Base-by-base conservation (phyloP, 2,797 vertebrate species). In the Cirrhinus molitorella region DNA sequence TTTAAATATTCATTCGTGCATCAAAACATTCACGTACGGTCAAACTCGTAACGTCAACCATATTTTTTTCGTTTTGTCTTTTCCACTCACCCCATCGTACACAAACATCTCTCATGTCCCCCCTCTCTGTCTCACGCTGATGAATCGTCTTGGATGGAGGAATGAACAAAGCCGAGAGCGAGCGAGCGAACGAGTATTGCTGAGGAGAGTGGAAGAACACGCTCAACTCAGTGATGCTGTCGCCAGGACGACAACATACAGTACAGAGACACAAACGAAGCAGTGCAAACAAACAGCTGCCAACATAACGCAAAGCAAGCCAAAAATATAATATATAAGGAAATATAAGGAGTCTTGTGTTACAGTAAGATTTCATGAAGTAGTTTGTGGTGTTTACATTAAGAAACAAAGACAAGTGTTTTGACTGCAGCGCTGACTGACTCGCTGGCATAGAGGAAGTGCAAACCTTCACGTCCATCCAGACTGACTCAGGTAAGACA, bases 101-200 rank as follows among this genome's bases (percentile, higher is more conserved):
- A 66, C 6, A 2, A 10, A 11, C 63, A 19, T 45, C n/a, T 81
- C 25, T 55, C 43, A 23, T 53, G 21, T 51, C 34, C 47, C 81
- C 83, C 77, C 81, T 59, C 78, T 63, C 49, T 12, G 17, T 63
- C 25, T 61, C 34, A n/a, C 34, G 16, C 72, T 25, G 40, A 71
- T 81, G 47, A 72, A 43, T 70, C 68, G 8, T 70, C 63, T 80
- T 51, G 79, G 61, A 82, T 74, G 25, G 68, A 72, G 72, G 81
- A 83, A 74, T 51, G 87, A 88, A 88, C 87, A 88, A 88, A 84
- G 79, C 85, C 40, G 79, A 21, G 87, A 40, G 43, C 37, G 17
- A 43, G 28, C 11, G 45, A 61, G 73, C 10, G 47, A 51, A 19
- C 59, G 67, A 70, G 70, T 25, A 16, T 43, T 28, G 63, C 49